Evolutionary conservation across 2,888 invertebrate genomes (phyloP).

Genomic region (Amphiduros pacificus): DNA sequence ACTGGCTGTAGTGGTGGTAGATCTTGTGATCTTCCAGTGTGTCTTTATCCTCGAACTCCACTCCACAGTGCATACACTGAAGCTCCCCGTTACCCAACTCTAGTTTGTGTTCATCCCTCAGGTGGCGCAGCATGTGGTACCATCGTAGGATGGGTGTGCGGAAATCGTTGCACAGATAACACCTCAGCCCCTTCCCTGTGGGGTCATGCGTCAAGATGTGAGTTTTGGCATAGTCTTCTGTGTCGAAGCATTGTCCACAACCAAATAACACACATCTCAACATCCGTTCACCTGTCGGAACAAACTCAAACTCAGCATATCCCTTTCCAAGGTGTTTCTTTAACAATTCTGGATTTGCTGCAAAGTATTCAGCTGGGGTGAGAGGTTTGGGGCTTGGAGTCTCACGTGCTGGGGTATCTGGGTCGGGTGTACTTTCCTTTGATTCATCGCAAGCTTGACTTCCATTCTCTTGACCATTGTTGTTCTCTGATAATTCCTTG

Average conservation of each 20-base stretch:
- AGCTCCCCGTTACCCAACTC: slow-evolving; percentile 2
- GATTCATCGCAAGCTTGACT: not conserved
- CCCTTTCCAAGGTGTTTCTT: not conserved
- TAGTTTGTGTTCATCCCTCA: slow-evolving; percentile 22
- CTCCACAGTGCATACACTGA: slow-evolving; percentile 27
- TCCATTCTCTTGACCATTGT: too few species aligned
- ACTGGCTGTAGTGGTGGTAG: slow-evolving; percentile 32
- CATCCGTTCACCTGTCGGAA: slow-evolving; percentile 30
- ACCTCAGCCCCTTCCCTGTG: slow-evolving; percentile 8
- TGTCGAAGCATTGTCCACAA: slow-evolving; percentile 33
- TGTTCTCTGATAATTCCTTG: too few species aligned
- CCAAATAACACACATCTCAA: slow-evolving; percentile 21
- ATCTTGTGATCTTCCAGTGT: slow-evolving; percentile 22
- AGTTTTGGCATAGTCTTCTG: slow-evolving; percentile 21
- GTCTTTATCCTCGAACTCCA: slow-evolving; percentile 24
- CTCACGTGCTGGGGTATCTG: too few species aligned
- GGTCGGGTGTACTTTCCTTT: not conserved
- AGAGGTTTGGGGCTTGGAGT: too few species aligned
- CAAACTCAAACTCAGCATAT: slow-evolving; percentile 26
- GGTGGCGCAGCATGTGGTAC: slow-evolving; percentile 31
- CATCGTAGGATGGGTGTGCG: slow-evolving; percentile 20
- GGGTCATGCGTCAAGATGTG: slow-evolving; percentile 16
- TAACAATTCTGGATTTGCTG: too few species aligned
- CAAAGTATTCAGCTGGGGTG: too few species aligned
- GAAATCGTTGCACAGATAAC: slow-evolving; percentile 20